Evolutionary conservation across 2,113 vertebrate genomes (phyloP).

Genomic region (Mastomys natalensis): DNA sequence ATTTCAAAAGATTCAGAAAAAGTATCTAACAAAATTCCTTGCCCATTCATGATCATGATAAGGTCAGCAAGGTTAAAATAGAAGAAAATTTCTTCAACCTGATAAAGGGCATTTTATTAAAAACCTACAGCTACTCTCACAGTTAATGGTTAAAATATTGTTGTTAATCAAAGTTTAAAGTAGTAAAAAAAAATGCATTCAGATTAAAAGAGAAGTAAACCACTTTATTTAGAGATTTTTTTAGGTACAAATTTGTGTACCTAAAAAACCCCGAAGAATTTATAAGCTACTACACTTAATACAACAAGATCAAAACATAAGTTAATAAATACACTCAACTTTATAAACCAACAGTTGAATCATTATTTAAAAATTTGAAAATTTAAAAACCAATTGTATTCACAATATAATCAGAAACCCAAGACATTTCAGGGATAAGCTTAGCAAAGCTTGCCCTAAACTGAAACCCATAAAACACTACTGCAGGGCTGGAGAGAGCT

Average conservation of each 20-base stretch:
- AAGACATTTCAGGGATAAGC: conserved; percentile 24
- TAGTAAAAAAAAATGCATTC: conserved; percentile 9
- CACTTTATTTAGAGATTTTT: background rate
- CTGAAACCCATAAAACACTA: conserved; percentile 6
- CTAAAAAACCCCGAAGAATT: conserved; percentile 34
- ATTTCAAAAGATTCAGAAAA: conserved; percentile 36
- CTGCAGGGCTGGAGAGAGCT: background rate
- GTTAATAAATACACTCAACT: conserved; percentile 11
- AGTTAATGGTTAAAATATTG: conserved; percentile 18
- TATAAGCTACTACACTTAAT: conserved; percentile 29
- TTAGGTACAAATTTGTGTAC: background rate
- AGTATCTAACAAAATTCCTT: conserved; percentile 6
- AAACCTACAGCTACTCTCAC: conserved; percentile 32
- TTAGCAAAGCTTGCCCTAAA: conserved; percentile 16
- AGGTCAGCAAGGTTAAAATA: conserved; percentile 48
- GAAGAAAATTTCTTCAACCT: conserved; percentile 10
- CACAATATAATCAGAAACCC: conserved; percentile 18
- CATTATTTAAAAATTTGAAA: background rate
- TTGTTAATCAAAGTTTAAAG: conserved; percentile 21
- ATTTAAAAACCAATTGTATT: conserved; percentile 33
- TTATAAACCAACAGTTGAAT: conserved; percentile 50
- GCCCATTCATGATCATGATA: conserved; percentile 19
- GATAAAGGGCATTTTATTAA: conserved; percentile 41
- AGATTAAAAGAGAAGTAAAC: conserved; percentile 57
- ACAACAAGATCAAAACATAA: conserved; percentile 18